phyloP scores from a whole-genome alignment of 2,113 vertebrate species.

The Microcebus ravelobensis region DNA sequence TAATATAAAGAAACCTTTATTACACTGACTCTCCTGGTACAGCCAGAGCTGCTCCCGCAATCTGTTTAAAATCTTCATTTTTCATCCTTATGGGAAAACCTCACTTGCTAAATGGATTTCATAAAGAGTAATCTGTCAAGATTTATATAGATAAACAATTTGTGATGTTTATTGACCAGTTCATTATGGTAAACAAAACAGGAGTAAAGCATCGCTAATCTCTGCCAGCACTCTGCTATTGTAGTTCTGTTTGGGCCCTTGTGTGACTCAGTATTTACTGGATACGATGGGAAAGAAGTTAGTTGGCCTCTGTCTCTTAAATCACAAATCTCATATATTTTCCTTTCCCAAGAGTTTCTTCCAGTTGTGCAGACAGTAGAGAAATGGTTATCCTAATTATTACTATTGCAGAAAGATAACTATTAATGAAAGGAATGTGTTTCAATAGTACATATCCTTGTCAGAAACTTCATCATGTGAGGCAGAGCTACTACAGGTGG shows the following conservation, averaged over 20 bases:
- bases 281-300: not conserved
- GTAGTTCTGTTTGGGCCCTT: not conserved
- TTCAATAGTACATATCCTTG: not conserved
- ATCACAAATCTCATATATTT: conserved; percentile 34
- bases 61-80: conserved; percentile 93
- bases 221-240: not conserved
- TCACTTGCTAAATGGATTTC: conserved; percentile 89
- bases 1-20: conserved; percentile 95
- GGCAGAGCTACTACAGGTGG: fast-evolving
- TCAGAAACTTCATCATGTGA: not conserved
- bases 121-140: conserved; percentile 90
- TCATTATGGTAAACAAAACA: conserved; percentile 86
- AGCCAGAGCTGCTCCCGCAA: conserved; percentile 86
- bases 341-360: conserved; percentile 6
- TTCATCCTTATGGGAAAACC: conserved; percentile 90
- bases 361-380: not conserved
- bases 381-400: not conserved
- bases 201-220: conserved; percentile 65
- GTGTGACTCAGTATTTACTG: not conserved
- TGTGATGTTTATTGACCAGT: conserved; percentile 88
- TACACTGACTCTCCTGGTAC: conserved; percentile 89
- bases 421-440: not conserved
- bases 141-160: conserved; percentile 91
- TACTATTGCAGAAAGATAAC: not conserved
- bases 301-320: conserved; percentile 38